Percentiles rank a stretch among this genome's conserved stretches.
These are phyloP conservation scores for Rattus rattus DNA, from an alignment of 2,113 vertebrate species.

Conservation along the genomic window DNA sequence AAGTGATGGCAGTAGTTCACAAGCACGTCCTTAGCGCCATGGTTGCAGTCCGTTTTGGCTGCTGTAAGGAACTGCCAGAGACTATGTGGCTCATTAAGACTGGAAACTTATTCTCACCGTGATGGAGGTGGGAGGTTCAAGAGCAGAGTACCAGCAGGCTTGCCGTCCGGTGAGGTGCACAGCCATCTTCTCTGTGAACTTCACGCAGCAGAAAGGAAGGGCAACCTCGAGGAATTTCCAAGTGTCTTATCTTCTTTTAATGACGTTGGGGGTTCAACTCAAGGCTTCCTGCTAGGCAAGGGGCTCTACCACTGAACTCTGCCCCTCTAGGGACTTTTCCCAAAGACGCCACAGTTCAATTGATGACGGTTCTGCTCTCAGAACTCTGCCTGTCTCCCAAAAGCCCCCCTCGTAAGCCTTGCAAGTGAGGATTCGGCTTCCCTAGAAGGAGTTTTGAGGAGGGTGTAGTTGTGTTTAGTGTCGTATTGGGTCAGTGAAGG, in stretches of 20 bases:
- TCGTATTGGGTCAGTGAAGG: not conserved
- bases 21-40: not conserved
- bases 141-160: not conserved
- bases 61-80: not conserved
- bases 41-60: accelerated
- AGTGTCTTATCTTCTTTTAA: too few species aligned
- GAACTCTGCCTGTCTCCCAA: not conserved
- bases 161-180: not conserved
- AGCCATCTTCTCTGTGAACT: not conserved
- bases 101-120: too few species aligned
- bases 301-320: not conserved
- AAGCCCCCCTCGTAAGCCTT: not conserved
- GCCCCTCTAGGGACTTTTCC: not conserved
- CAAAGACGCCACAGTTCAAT: not conserved
- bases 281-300: not conserved
- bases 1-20: not conserved
- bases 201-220: not conserved
- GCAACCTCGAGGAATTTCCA: not conserved
- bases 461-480: not conserved
- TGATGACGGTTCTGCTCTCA: not conserved
- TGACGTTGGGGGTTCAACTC: not conserved
- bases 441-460: not conserved
- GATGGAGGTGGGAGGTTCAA: not conserved
- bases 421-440: not conserved
- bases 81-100: not conserved